Conservation (phyloP, 2,797 vertebrate species). For the Sebastolobus altivelis region DNA sequence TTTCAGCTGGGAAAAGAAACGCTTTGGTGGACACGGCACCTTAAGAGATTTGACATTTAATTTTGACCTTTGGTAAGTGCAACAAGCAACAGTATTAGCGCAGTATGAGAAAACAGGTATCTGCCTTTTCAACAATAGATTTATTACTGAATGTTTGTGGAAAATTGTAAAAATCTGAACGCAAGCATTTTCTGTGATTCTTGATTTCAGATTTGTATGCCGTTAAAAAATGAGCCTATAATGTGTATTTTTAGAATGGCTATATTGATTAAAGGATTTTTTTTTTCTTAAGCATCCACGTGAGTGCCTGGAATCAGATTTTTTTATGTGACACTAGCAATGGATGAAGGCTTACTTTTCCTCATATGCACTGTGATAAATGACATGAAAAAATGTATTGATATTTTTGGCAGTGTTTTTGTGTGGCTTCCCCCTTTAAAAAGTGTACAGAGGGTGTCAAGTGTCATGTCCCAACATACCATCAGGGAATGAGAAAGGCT, state of each 20-base stretch:
- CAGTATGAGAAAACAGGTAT: not conserved
- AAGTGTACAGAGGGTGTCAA: not conserved
- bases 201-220: not conserved
- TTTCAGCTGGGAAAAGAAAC: no score
- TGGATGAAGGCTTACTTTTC: not conserved
- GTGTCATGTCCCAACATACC: constrained; percentile 83
- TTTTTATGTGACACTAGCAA: not conserved
- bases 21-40: no score
- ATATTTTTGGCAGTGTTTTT: not conserved
- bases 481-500: constrained; percentile 93
- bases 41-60: not conserved
- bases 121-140: not conserved
- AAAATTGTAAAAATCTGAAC: not conserved
- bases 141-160: not conserved
- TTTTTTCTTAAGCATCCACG: not conserved
- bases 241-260: not conserved
- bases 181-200: not conserved
- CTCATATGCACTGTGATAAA: not conserved
- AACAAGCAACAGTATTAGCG: not conserved
- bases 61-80: not conserved
- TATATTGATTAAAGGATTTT: not conserved
- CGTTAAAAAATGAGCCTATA: not conserved
- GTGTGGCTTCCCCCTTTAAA: not conserved
- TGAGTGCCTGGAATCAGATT: not conserved
- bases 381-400: not conserved